phyloP scores from a whole-genome alignment of 2,888 invertebrate genomes.

The Tholera decimalis region DNA sequence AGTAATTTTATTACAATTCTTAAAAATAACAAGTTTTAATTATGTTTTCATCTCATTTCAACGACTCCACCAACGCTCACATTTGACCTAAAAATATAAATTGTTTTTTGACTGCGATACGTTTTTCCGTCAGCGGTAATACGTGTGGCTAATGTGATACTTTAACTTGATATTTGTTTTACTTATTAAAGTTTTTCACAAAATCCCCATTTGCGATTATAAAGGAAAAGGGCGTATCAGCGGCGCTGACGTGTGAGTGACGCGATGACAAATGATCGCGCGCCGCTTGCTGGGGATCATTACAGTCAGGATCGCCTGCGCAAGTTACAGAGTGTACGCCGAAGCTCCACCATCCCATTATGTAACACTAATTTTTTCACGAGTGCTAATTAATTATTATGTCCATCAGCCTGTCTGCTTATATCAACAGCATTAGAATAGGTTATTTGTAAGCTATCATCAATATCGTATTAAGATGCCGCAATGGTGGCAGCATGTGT shows the following conservation, averaged over 20 bases:
- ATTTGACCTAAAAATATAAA: slow-evolving; percentile 41
- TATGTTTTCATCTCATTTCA: slow-evolving; percentile 30
- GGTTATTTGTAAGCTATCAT: slow-evolving; percentile 64
- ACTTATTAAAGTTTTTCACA: slow-evolving; percentile 56
- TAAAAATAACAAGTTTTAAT: slow-evolving; percentile 24
- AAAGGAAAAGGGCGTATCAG: slow-evolving; percentile 83
- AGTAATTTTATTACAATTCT: slow-evolving; percentile 15
- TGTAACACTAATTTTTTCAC: slow-evolving; percentile 62
- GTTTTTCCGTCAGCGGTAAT: slow-evolving; percentile 30
- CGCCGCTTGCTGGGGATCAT: slow-evolving; percentile 75
- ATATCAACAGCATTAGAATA: slow-evolving; percentile 69
- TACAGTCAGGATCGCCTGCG: slow-evolving; percentile 53
- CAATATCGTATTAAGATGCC: slow-evolving; percentile 63
- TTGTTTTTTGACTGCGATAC: slow-evolving; percentile 28
- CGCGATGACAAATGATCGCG: slow-evolving; percentile 85
- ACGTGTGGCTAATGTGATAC: neutral
- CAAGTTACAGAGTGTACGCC: slow-evolving; percentile 30
- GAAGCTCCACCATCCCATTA: slow-evolving; percentile 59
- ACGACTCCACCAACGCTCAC: slow-evolving; percentile 24
- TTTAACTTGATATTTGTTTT: slow-evolving; percentile 28
- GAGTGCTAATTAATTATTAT: slow-evolving; percentile 68
- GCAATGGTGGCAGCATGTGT: slow-evolving; percentile 62
- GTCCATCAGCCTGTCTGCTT: slow-evolving; percentile 68
- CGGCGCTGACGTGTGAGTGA: slow-evolving; percentile 83
- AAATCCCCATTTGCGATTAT: slow-evolving; percentile 74